A percentile compares a stretch with the other conserved stretches of the same genome.
Conservation (phyloP, 2,888 invertebrate genomes). For the Drosophila paramelanica region DNA sequence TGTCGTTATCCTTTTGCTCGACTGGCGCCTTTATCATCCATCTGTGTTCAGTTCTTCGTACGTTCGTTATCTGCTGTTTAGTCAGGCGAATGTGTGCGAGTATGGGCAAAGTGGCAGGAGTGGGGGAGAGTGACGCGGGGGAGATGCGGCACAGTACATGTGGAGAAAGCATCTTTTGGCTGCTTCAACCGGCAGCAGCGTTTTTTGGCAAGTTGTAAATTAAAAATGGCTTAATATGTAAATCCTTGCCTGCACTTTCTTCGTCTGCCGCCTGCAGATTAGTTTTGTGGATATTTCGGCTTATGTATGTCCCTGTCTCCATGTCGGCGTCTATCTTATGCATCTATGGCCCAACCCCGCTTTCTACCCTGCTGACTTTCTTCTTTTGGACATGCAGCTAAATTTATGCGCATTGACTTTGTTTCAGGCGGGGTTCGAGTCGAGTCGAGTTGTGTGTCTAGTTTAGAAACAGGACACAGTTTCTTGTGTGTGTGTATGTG, state of each 20-base stretch:
- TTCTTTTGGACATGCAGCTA: conserved; percentile 56
- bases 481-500: conserved; percentile 44
- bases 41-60: conserved; percentile 51
- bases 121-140: neutral
- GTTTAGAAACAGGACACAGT: conserved; percentile 8
- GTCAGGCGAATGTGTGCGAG: conserved; percentile 64
- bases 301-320: conserved; percentile 68
- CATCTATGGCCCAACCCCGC: conserved; percentile 42
- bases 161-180: conserved; percentile 31
- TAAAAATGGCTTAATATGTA: conserved; percentile 81
- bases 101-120: neutral
- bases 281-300: conserved; percentile 79
- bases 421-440: conserved; percentile 8
- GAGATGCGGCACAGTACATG: neutral
- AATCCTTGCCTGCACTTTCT: conserved; percentile 68
- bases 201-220: conserved; percentile 76
- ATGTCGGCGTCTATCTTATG: conserved; percentile 53
- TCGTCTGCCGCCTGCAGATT: conserved; percentile 62
- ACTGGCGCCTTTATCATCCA: conserved; percentile 70
- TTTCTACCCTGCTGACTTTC: conserved; percentile 15
- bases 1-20: conserved; percentile 70
- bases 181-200: conserved; percentile 36
- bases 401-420: conserved; percentile 62
- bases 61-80: conserved; percentile 77
- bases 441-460: conserved; percentile 19